Evolutionary conservation across 2,113 vertebrate genomes (phyloP), one percentile per base, ranked within the genome.

Genomic region (Gasterosteus aculeatus): DNA sequence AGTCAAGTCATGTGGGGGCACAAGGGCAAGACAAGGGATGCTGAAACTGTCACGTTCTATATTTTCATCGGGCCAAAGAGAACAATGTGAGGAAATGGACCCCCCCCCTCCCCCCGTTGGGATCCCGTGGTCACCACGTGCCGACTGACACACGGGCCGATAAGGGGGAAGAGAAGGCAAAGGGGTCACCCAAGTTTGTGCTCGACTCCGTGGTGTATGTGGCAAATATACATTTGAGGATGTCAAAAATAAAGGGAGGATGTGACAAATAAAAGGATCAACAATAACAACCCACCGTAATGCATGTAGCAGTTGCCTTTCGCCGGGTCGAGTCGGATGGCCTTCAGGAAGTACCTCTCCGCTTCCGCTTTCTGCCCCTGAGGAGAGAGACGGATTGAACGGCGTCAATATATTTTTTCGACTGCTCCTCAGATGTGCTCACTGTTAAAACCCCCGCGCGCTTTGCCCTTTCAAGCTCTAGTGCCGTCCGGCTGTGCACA

Each of bases 261-360:
- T 54, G 58, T 38, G 72, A 76, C 47, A 10, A 64, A 63, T 51
- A 56, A 26, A 70, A 75, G 56, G 39, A 2, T 29, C 39, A 53
- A 29, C 29, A 44, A 46, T 0, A 11, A 19, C 41, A 61, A 93
- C 96, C 77, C 92, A 99, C 97, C 97, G 77, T 99, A 99, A 95
- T 99, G 98, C 98, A 99, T 99, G 89, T 99, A 99, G 93, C 97
- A 98, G 93, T 97, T 99, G 90, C 97, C 97, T 95, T 98, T 99
- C 85, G 95, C 92, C 70, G 98, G 96, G 91, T 99, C 98, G 68
- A 99, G 95, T 67, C 97, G 96, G 93, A 99, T 97, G 76, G 97
- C 97, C 92, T 97, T 98, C 85, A 98, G 78, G 85, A 99, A 98
- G 94, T 96, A 97, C 84, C 94, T 96, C 90, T 99, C 97, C 46